Evolutionary conservation across 2,888 invertebrate species (phyloP).

Genomic region (Poecilus cupreus): DNA sequence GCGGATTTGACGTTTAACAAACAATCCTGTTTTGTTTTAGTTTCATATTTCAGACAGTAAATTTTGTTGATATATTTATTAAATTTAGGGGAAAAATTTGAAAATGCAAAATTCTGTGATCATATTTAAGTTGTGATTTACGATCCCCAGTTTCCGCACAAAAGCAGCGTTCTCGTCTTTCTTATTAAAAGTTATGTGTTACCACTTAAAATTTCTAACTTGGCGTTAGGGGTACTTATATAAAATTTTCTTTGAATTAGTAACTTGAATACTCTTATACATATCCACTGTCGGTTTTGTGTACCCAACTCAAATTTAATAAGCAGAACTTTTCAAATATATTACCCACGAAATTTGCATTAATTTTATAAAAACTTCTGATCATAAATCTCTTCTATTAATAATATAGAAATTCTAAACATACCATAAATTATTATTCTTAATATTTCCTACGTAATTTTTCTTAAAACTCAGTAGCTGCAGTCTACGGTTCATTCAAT

Average conservation of each 20-base stretch:
- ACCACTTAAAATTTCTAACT: constrained; percentile 29
- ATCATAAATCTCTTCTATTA: neutral
- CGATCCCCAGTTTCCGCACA: neutral
- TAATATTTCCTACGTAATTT: too few species aligned
- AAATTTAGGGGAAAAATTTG: neutral
- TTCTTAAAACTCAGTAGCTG: too few species aligned
- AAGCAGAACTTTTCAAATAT: constrained; percentile 7
- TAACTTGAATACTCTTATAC: constrained; percentile 15
- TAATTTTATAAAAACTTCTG: neutral
- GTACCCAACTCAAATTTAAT: constrained; percentile 22
- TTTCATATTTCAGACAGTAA: too few species aligned
- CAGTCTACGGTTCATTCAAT: too few species aligned
- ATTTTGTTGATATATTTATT: too few species aligned
- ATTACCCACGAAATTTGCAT: constrained; percentile 2
- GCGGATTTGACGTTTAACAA: neutral
- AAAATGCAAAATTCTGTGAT: neutral
- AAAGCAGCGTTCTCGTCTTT: neutral
- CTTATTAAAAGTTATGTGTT: constrained; percentile 40
- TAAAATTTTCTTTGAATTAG: constrained; percentile 33
- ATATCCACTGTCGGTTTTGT: constrained; percentile 13
- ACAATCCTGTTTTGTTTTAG: neutral
- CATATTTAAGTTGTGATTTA: neutral
- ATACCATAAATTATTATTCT: too few species aligned
- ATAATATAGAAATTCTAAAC: neutral
- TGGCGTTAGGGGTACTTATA: constrained; percentile 17